These are phyloP conservation scores for Sebastes flavidus DNA, from an alignment of 2,797 vertebrate genomes.

Conservation along the genomic window DNA sequence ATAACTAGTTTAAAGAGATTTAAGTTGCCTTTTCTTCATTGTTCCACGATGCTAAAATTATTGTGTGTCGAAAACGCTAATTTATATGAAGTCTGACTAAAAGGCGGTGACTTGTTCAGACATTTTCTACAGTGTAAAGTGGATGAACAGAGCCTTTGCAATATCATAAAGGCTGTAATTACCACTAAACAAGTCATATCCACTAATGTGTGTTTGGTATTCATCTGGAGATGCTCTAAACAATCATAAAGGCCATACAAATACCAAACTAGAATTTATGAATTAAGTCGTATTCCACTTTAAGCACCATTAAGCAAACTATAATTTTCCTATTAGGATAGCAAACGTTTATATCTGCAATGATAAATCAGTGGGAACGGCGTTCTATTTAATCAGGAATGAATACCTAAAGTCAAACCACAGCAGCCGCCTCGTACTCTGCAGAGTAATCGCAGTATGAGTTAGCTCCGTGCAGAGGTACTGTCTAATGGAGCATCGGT, in stretches of 20 bases:
- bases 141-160: constrained; percentile 2
- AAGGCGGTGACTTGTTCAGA: not conserved
- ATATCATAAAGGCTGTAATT: constrained; percentile 26
- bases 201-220: constrained; percentile 16
- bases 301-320: constrained; percentile 31
- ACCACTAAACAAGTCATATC: constrained; percentile 18
- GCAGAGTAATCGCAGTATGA: constrained; percentile 26
- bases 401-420: constrained; percentile 30
- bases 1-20: not conserved
- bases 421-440: constrained; percentile 17
- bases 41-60: not conserved
- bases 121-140: not conserved
- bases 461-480: constrained; percentile 29
- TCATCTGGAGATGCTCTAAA: constrained; percentile 24
- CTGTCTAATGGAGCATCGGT: constrained; percentile 62
- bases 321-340: constrained; percentile 42
- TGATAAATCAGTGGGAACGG: constrained; percentile 41
- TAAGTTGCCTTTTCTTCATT: not conserved
- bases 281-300: constrained; percentile 39
- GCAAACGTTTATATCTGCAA: constrained; percentile 30
- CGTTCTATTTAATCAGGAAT: constrained; percentile 30
- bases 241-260: constrained; percentile 28
- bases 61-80: not conserved
- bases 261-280: constrained; percentile 23
- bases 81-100: not conserved